Conservation (phyloP, 2,888 invertebrate genomes). For the Synanthedon andrenaeformis region DNA sequence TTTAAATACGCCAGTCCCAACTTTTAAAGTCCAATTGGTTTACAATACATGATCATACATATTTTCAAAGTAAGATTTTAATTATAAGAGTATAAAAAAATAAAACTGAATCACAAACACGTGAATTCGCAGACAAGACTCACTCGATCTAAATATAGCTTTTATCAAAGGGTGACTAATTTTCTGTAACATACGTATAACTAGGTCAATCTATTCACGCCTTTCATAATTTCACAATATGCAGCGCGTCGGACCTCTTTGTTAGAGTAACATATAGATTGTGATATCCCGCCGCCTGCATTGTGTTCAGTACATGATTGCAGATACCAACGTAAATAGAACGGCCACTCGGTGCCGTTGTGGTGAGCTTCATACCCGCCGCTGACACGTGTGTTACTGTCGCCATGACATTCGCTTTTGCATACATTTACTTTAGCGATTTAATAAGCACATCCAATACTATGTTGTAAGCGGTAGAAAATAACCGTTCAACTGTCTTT, state of each 20-base stretch:
- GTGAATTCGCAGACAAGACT: no score
- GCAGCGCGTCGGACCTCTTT: background rate
- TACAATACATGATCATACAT: no score
- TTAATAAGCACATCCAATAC: no score
- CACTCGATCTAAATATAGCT: no score
- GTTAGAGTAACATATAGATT: background rate
- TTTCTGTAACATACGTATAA: background rate
- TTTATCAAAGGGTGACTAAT: no score
- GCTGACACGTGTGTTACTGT: constrained; percentile 12
- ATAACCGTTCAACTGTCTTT: no score
- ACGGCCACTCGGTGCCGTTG: constrained; percentile 11
- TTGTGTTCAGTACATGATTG: background rate
- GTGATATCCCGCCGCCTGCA: background rate
- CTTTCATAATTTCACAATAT: background rate
- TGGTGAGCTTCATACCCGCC: constrained; percentile 9
- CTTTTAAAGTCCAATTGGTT: no score
- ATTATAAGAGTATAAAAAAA: no score
- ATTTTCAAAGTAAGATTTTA: no score
- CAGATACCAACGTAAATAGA: background rate
- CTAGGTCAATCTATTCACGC: background rate
- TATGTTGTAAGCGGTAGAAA: no score
- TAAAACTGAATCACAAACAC: no score
- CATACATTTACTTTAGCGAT: background rate
- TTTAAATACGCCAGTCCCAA: no score
- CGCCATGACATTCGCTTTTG: constrained; percentile 6